Percentiles rank a stretch among this genome's conserved stretches.
phyloP scores from a whole-genome alignment of 2,888 invertebrate species.

The Gerosis bhagava region DNA sequence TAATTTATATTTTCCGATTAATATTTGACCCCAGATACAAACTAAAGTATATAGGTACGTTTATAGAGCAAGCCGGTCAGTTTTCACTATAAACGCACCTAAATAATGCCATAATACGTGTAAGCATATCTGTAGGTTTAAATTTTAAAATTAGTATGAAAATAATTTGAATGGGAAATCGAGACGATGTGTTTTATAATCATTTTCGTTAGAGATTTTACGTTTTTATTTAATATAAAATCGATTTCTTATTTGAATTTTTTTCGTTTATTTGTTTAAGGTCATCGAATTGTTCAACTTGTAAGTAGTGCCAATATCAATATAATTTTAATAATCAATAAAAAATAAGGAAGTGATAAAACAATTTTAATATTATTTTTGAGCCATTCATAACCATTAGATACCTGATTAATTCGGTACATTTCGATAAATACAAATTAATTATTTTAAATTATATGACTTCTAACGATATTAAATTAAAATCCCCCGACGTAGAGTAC shows the following conservation, averaged over 20 bases:
- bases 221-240: constrained; percentile 23
- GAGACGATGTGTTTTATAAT: constrained; percentile 37
- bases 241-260: constrained; percentile 75
- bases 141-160: constrained; percentile 61
- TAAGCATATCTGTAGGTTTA: constrained; percentile 63
- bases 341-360: neutral
- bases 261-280: no score
- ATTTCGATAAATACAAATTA: no score
- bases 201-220: no score
- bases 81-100: constrained; percentile 15
- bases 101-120: constrained; percentile 74
- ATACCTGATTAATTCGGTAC: no score
- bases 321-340: no score
- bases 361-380: neutral
- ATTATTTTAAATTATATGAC: no score
- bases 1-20: neutral
- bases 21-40: constrained; percentile 9
- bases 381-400: neutral
- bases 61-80: constrained; percentile 7
- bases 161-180: constrained; percentile 78
- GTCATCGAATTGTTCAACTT: constrained; percentile 31
- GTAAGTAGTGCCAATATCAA: constrained; percentile 33
- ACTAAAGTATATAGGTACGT: constrained; percentile 12
- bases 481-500: no score
- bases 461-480: no score